These are phyloP conservation scores for Gymnoscelis rufifasciata DNA, from an alignment of 2,888 invertebrate species.

Conservation along the genomic window DNA sequence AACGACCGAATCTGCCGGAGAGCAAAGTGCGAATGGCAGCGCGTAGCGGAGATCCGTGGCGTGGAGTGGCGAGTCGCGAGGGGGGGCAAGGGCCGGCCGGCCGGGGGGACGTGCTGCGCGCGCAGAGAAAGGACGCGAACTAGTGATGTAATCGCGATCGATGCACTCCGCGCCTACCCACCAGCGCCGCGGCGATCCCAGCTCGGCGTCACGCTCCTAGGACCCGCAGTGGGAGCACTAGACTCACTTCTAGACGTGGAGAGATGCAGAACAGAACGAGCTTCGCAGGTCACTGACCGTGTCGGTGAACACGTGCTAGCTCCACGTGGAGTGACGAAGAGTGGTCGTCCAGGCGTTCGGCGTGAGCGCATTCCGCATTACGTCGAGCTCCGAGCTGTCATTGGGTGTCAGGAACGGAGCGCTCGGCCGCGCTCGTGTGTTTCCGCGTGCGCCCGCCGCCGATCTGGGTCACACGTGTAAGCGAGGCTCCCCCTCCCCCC, in stretches of 20 bases:
- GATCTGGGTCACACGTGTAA: conserved; percentile 79
- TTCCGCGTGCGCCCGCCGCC: conserved; percentile 57
- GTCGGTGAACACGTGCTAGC: conserved; percentile 45
- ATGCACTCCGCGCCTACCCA: conserved; percentile 61
- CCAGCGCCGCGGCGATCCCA: conserved; percentile 32
- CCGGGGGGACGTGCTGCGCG: conserved; percentile 55
- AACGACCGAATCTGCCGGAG: conserved; percentile 55
- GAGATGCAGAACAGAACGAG: conserved; percentile 13
- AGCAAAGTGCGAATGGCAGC: conserved; percentile 69
- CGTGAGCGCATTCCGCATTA: conserved; percentile 29
- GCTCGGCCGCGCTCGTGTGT: conserved; percentile 42
- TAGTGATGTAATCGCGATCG: conserved; percentile 78
- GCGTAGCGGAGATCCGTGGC: conserved; percentile 55
- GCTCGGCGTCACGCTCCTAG: conserved; percentile 6
- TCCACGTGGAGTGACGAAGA: conserved; percentile 45
- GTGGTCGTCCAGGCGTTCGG: conserved; percentile 27
- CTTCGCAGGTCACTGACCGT: conserved; percentile 54
- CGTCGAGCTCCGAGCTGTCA: conserved; percentile 22
- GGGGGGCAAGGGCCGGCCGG: conserved; percentile 41
- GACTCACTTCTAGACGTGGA: not conserved
- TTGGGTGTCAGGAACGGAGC: conserved; percentile 52
- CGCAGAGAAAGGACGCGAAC: conserved; percentile 75
- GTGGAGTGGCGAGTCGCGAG: conserved; percentile 47
- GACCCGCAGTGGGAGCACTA: not conserved
- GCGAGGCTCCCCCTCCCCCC: conserved; percentile 73